These are phyloP conservation scores for Sphecodes monilicornis DNA, from an alignment of 2,888 invertebrate genomes.

Conservation along the genomic window DNA sequence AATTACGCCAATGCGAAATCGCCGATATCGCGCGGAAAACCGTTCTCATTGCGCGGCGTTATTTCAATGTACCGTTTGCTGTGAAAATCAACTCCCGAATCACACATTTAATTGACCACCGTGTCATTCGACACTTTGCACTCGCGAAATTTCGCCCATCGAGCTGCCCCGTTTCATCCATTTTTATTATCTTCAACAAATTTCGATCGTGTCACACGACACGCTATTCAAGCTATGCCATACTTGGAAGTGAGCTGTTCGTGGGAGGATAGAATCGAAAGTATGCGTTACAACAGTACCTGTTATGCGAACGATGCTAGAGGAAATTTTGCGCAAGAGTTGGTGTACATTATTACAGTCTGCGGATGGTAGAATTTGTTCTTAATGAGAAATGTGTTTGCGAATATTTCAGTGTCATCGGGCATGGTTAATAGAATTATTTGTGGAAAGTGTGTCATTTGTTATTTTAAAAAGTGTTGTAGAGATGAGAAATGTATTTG, in stretches of 20 bases:
- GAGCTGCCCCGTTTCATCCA: not conserved
- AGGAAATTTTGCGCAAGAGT: not conserved
- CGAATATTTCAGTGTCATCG: no score
- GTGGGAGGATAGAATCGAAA: not conserved
- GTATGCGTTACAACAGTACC: not conserved
- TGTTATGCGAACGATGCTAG: not conserved
- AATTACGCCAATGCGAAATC: no score
- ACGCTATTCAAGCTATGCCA: not conserved
- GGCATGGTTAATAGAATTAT: no score
- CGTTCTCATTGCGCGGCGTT: not conserved
- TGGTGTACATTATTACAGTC: no score
- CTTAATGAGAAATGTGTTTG: no score
- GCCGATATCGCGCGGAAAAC: not conserved
- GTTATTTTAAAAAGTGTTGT: no score
- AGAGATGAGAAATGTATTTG: no score
- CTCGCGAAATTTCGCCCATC: not conserved
- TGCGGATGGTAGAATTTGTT: no score
- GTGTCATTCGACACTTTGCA: not conserved
- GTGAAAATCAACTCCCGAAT: not conserved
- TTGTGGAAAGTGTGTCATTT: no score
- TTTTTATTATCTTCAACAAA: not conserved
- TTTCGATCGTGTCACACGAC: not conserved
- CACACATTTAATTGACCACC: not conserved
- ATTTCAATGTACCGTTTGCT: not conserved
- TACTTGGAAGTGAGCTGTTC: not conserved